Percentiles rank a stretch among this genome's conserved stretches.
phyloP scores from a whole-genome alignment of 2,113 vertebrate genomes.

The Pygathrix nemaeus region DNA sequence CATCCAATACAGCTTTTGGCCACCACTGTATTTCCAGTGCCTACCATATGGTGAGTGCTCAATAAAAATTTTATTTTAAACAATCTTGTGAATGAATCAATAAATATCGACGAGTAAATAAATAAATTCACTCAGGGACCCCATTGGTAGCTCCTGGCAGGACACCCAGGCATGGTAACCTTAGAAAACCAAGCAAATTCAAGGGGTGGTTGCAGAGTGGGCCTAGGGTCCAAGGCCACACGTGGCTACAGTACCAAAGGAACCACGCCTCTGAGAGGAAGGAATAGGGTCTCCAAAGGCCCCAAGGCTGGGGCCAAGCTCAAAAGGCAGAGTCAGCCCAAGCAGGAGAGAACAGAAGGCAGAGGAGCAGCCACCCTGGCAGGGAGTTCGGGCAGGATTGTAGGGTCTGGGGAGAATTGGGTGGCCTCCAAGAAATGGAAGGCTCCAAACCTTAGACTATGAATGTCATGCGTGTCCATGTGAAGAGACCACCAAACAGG shows the following conservation, averaged over 20 bases:
- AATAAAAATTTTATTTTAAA: too few relatives aligned
- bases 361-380: not conserved
- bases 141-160: too few relatives aligned
- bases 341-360: too few relatives aligned
- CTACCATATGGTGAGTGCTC: not conserved
- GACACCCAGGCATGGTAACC: not conserved
- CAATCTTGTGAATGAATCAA: not conserved
- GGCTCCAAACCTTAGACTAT: fast-evolving
- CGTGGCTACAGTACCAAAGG: not conserved
- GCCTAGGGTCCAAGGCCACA: not conserved
- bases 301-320: not conserved
- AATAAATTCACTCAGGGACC: not conserved
- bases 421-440: not conserved
- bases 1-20: too few relatives aligned
- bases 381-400: not conserved
- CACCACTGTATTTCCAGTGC: not conserved
- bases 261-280: not conserved
- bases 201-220: not conserved
- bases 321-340: not conserved
- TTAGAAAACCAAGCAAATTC: not conserved
- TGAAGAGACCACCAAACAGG: too few relatives aligned
- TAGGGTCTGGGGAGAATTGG: not conserved
- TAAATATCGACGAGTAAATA: not conserved
- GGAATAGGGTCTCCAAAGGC: not conserved
- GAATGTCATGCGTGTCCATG: too few relatives aligned